phyloP scores from a whole-genome alignment of 1,140 invertebrate species.

The Rhyzopertha dominica region DNA sequence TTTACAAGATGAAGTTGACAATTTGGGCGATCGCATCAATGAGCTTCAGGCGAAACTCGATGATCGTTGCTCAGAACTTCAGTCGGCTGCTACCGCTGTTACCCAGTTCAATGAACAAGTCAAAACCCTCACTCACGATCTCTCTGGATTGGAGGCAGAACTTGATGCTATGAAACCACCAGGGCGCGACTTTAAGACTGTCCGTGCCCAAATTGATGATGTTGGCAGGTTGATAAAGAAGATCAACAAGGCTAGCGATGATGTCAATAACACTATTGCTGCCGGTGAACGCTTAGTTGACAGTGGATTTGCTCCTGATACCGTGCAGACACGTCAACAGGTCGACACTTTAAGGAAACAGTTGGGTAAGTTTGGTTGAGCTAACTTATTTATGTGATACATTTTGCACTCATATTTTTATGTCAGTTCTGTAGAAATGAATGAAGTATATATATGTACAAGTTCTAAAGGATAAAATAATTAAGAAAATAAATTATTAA shows the following conservation, averaged over 20 bases:
- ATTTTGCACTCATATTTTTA: too few relatives aligned
- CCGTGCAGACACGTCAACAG: slow-evolving; percentile 71
- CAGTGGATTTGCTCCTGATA: slow-evolving; percentile 77
- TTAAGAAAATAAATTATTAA: too few relatives aligned
- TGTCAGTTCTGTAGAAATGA: too few relatives aligned
- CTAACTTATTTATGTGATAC: too few relatives aligned
- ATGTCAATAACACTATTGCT: slow-evolving; percentile 65
- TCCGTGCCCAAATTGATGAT: slow-evolving; percentile 80
- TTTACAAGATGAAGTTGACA: slow-evolving; percentile 72
- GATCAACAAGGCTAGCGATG: slow-evolving; percentile 60
- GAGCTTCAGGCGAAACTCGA: slow-evolving; percentile 72
- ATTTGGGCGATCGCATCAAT: slow-evolving; percentile 70
- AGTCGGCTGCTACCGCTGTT: slow-evolving; percentile 81
- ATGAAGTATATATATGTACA: too few relatives aligned
- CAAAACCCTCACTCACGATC: slow-evolving; percentile 68
- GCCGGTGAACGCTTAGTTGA: slow-evolving; percentile 73
- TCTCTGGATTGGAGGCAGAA: slow-evolving; percentile 77
- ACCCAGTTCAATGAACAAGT: slow-evolving; percentile 83
- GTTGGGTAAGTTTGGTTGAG: too few relatives aligned
- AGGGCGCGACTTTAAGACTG: slow-evolving; percentile 78
- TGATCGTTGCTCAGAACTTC: slow-evolving; percentile 73
- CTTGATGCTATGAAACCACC: slow-evolving; percentile 79
- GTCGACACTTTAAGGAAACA: slow-evolving; percentile 74
- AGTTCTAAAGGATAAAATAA: too few relatives aligned
- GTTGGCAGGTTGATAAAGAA: slow-evolving; percentile 63